Evolutionary conservation across 1,140 invertebrate species (phyloP).

Genomic region (Scaptodrosophila lebanonensis): DNA sequence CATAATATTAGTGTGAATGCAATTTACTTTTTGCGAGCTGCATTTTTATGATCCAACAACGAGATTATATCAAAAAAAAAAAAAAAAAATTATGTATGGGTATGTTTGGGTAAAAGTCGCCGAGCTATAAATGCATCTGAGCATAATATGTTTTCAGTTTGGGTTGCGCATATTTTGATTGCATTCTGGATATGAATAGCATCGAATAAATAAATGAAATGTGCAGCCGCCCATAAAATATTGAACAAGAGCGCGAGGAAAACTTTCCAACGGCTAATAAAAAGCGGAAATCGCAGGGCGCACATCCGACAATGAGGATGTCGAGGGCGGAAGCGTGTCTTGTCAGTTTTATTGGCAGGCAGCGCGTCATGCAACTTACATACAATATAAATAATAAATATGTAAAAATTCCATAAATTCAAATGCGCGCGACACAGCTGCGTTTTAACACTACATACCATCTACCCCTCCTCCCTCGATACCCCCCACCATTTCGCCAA

Average conservation of each 20-base stretch:
- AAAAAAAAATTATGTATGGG: slow-evolving; percentile 10
- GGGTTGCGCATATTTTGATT: slow-evolving; percentile 6
- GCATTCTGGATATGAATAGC: neutral
- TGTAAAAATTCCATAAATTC: slow-evolving; percentile 64
- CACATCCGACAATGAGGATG: slow-evolving; percentile 10
- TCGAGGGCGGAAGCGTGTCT: slow-evolving; percentile 47
- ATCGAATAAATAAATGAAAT: slow-evolving; percentile 35
- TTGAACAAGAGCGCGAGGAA: slow-evolving; percentile 26
- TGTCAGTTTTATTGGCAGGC: slow-evolving; percentile 43
- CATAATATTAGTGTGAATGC: too few species aligned
- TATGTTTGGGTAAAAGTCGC: neutral
- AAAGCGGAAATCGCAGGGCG: slow-evolving; percentile 40
- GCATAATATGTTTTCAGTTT: slow-evolving; percentile 37
- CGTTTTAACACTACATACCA: neutral
- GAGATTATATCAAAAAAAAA: slow-evolving; percentile 48
- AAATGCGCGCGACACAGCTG: slow-evolving; percentile 19
- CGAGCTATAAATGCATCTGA: slow-evolving; percentile 21
- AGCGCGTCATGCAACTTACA: neutral
- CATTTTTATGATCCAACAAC: too few species aligned
- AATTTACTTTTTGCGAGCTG: too few species aligned
- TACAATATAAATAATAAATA: slow-evolving; percentile 67
- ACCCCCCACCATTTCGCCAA: neutral
- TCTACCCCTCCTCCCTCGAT: neutral
- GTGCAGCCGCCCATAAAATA: slow-evolving; percentile 51
- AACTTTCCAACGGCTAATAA: slow-evolving; percentile 45